Percentiles rank a stretch among this genome's conserved stretches.
phyloP scores from a whole-genome alignment of 2,888 invertebrate genomes.

The Tubulanus polymorphus region DNA sequence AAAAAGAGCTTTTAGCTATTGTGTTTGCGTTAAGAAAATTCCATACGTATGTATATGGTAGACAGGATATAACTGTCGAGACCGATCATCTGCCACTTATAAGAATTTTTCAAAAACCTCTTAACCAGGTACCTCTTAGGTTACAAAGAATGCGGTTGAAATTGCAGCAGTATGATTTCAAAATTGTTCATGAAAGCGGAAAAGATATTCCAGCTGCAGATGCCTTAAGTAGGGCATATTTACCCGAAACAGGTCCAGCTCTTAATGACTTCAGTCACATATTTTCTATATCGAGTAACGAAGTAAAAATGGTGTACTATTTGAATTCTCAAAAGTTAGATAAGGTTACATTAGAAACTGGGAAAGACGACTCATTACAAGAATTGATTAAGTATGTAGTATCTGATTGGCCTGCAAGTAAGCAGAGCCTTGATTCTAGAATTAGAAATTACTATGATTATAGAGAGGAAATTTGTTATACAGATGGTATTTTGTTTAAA shows the following conservation, averaged over 20 bases:
- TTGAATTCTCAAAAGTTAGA: neutral
- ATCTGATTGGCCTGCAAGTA: neutral
- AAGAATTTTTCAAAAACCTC: slow-evolving; percentile 14
- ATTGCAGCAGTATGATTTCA: slow-evolving; percentile 16
- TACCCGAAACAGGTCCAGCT: neutral
- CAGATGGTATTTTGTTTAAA: neutral
- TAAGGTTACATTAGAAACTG: neutral
- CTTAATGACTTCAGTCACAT: neutral
- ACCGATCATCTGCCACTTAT: slow-evolving; percentile 17
- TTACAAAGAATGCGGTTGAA: slow-evolving; percentile 15
- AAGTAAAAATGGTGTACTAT: neutral
- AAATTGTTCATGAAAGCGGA: slow-evolving; percentile 11
- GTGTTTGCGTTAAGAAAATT: slow-evolving; percentile 13
- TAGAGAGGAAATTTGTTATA: neutral
- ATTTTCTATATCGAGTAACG: neutral
- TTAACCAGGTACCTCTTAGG: slow-evolving; percentile 13
- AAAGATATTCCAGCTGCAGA: slow-evolving; percentile 5
- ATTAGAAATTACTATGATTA: neutral
- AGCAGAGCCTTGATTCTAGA: neutral
- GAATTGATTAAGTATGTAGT: neutral
- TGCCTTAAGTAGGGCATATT: neutral
- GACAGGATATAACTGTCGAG: slow-evolving; percentile 12
- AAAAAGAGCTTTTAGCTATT: slow-evolving; percentile 15
- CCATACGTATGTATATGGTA: slow-evolving; percentile 12
- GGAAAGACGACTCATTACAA: neutral